Base-by-base conservation (phyloP, 64 coral and sea anemone species). In the Porites lutea region DNA sequence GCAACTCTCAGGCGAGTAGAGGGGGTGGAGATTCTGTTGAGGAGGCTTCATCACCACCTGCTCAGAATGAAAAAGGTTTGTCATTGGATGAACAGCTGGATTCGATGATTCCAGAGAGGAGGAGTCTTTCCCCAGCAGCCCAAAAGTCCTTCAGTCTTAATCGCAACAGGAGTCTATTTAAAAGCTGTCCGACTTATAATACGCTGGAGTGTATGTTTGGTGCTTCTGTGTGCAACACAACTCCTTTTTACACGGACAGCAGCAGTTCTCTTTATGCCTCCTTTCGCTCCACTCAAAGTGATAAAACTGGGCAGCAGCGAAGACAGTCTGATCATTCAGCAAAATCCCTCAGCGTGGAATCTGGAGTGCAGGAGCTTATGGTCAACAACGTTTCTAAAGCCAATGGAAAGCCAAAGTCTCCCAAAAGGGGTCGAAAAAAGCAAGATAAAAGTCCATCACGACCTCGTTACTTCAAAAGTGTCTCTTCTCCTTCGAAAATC, bases 121-220 rank as follows among this genome's bases (percentile, higher is more conserved):
- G 52, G 47, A 72, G 61, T 67, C 79, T 91, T 8, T 91, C 89
- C 2, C 79, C 78, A 0, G 89, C 71, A 62, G 79, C 89, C n/a
- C 89, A 91, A 59, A 61, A 84, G n/a, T 83, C 50, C 16, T 63
- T 91, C 68, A 91, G 89, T 44, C 48, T 91, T 44, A 79, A 91
- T 73, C 51, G 89, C 0, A 91, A 91, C 47, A 90, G 77, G 43
- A 64, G 71, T 52, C 70, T 91, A 4, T 91, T 91, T 15, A 91
- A 91, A 44, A 74, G 69, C 13, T 18, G 79, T 0, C 89, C 89
- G 1, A 48, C 89, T 12, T 82, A 91, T 45, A 64, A 51, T 23
- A 59, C 89, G 1, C 57, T 91, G 20, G 79, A 80, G 55, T 91
- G 70, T 72, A 91, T 91, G 89, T 91, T 91, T 74, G 79, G 71